Conservation (phyloP, 2,888 invertebrate species). For the Abscondita cerata region DNA sequence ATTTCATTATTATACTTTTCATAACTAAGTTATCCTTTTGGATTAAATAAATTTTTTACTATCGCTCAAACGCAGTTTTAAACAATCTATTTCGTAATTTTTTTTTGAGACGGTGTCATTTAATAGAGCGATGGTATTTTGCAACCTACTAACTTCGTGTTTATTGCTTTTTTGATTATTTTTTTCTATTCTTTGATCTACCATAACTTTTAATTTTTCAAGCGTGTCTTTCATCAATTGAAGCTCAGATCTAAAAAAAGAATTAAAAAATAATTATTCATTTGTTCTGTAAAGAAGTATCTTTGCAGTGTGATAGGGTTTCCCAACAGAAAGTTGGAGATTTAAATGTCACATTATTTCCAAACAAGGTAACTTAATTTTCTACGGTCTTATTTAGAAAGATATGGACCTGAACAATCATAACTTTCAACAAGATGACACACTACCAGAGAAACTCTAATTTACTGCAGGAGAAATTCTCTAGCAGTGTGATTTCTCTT, state of each 20-base stretch:
- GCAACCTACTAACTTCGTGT: background rate
- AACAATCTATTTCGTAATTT: slow-evolving; percentile 19
- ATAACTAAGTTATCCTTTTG: slow-evolving; percentile 41
- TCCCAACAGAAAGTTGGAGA: no score
- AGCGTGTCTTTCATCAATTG: slow-evolving; percentile 46
- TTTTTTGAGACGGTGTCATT: slow-evolving; percentile 28
- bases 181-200: slow-evolving; percentile 47
- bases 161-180: slow-evolving; percentile 36
- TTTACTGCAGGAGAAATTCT: no score
- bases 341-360: no score
- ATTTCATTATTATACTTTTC: slow-evolving; percentile 50
- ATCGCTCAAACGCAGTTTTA: slow-evolving; percentile 15
- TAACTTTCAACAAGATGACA: no score
- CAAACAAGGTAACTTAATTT: no score
- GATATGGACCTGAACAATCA: no score
- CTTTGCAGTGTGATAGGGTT: no score
- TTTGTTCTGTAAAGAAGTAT: no score
- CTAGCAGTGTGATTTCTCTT: no score
- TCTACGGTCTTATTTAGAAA: no score
- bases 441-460: no score
- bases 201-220: slow-evolving; percentile 46
- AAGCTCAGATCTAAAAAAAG: slow-evolving; percentile 44
- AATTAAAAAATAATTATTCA: no score
- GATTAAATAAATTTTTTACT: slow-evolving; percentile 21
- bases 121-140: slow-evolving; percentile 3